These are phyloP conservation scores for Drosophila tropicalis DNA, from an alignment of 1,140 invertebrate genomes.

Conservation along the genomic window DNA sequence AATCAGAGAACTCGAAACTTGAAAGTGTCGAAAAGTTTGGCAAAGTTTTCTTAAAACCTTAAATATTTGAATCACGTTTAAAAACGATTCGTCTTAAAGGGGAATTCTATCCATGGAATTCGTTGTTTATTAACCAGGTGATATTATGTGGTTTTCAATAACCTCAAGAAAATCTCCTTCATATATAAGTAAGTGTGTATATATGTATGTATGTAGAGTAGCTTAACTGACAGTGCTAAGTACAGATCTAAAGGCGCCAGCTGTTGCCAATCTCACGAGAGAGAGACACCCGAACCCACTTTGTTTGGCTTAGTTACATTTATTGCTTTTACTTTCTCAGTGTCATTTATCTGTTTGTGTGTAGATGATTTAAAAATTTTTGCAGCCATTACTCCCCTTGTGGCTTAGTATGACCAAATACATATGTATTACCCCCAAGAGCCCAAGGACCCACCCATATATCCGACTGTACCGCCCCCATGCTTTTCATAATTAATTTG, in stretches of 20 bases:
- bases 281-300: background rate
- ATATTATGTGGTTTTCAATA: background rate
- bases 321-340: background rate
- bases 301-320: background rate
- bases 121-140: no score
- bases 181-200: background rate
- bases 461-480: slow-evolving; percentile 1
- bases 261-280: slow-evolving; percentile 3
- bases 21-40: background rate
- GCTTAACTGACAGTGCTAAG: slow-evolving; percentile 1
- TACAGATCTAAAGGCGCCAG: background rate
- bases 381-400: background rate
- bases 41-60: background rate
- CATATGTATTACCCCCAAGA: background rate
- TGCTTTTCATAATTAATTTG: slow-evolving; percentile 67
- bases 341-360: slow-evolving; percentile 2
- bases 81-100: no score
- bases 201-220: background rate
- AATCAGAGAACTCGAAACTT: background rate
- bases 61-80: no score
- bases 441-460: background rate
- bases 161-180: background rate
- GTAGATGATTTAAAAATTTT: slow-evolving; percentile 2
- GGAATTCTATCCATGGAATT: no score
- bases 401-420: background rate